A percentile compares a stretch with the other conserved stretches of the same genome.
Conservation (phyloP, 2,113 vertebrate species). For the Rhinolophus sinicus region DNA sequence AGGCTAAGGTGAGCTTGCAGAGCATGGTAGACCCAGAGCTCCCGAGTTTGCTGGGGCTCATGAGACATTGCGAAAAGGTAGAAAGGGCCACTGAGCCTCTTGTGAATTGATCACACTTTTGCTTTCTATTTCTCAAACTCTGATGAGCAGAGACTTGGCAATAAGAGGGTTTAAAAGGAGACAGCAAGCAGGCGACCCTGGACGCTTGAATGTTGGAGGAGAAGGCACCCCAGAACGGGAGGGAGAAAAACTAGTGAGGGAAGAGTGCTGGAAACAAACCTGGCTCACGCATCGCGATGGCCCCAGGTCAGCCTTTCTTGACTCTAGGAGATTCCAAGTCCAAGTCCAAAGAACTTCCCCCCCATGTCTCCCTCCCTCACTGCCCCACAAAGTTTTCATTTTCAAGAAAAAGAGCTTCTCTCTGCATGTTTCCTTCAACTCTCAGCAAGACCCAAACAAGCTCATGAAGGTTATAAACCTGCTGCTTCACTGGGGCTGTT, state of each 20-base stretch:
- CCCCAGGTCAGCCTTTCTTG: neutral
- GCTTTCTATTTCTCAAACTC: neutral
- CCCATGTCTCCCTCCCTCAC: too few relatives aligned
- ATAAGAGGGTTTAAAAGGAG: neutral
- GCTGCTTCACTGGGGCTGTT: constrained; percentile 84
- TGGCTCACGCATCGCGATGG: fast-evolving
- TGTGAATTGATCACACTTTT: neutral
- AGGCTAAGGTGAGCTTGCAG: neutral
- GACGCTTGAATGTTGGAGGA: neutral
- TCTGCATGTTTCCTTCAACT: constrained; percentile 14
- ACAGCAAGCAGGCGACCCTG: neutral
- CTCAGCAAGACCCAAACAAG: constrained; percentile 69
- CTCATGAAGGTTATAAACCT: constrained; percentile 74
- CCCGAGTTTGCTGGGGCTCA: neutral
- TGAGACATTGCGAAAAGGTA: neutral
- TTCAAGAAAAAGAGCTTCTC: constrained; percentile 24
- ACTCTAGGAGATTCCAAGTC: neutral
- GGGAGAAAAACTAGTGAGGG: neutral
- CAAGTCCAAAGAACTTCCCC: neutral
- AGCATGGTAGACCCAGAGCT: neutral
- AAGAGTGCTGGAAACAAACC: neutral
- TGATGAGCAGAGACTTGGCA: neutral
- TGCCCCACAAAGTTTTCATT: neutral
- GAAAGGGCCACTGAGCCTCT: neutral
- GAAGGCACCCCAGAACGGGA: neutral